These are phyloP conservation scores for Bombylius discolor DNA, from an alignment of 2,888 invertebrate species.

Conservation along the genomic window DNA sequence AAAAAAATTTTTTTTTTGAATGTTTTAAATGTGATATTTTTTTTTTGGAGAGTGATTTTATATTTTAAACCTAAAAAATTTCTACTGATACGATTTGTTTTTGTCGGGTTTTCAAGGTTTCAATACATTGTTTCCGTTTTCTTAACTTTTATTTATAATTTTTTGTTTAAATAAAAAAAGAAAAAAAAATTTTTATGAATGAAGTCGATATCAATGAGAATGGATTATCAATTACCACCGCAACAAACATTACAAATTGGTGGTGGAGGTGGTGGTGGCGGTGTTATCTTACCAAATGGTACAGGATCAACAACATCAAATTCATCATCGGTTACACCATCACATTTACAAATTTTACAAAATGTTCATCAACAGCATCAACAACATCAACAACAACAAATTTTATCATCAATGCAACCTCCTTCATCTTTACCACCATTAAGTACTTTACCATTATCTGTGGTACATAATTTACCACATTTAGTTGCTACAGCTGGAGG, in stretches of 20 bases:
- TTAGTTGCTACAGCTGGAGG: constrained; percentile 16
- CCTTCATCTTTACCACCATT: constrained; percentile 28
- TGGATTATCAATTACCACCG: constrained; percentile 38
- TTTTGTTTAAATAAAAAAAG: too few species aligned
- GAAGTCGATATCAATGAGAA: constrained; percentile 28
- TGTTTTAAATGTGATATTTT: too few species aligned
- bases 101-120: too few species aligned
- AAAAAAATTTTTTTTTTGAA: too few species aligned
- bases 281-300: neutral
- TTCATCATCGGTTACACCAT: constrained; percentile 14
- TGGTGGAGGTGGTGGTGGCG: neutral
- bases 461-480: constrained; percentile 35
- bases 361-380: constrained; percentile 24
- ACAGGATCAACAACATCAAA: constrained; percentile 3
- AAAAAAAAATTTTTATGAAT: constrained; percentile 13
- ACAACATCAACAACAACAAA: constrained; percentile 24
- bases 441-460: constrained; percentile 32
- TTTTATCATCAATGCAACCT: constrained; percentile 28
- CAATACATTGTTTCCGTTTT: too few species aligned
- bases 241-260: constrained; percentile 29
- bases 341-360: constrained; percentile 26
- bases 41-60: too few species aligned
- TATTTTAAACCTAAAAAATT: too few species aligned
- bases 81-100: too few species aligned
- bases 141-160: too few species aligned